Base-by-base conservation (phyloP, 2,888 invertebrate genomes). In the Drosophila pseudotalamancana region DNA sequence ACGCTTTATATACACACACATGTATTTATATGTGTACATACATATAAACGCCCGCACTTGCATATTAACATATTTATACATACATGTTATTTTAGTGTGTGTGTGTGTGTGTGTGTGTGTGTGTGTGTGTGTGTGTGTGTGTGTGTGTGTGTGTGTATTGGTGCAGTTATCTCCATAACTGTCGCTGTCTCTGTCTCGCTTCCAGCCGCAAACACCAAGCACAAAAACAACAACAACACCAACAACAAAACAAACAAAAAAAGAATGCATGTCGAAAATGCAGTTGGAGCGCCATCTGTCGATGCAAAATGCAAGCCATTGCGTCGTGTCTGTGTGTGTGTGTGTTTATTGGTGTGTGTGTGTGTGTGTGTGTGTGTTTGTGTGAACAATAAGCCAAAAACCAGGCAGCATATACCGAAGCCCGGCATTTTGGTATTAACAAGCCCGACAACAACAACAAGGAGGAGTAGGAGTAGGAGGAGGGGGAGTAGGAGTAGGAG, bases 281-380 rank as follows among this genome's bases (percentile, higher is more conserved):
- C 73, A 70, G 40, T 37, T 50, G 35, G 9, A 72, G 75, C 72
- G 71, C 65, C 71, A 67, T 79, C 72, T 72, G 62, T 66, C 67
- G 65, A 54, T 80, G 77, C 74, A 63, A 77, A 68, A 59, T 68
- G 73, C 73, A 75, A 73, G 68, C 25, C 29, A 29, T 23, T 14
- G 23, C 21, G 14, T 56, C 18, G 21, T 35, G 19, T 34, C 18
- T 45, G 39, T 45, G 42, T 34, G 39, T 53, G 56, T 21, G 32
- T 61, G 59, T 70, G 62, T 61, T 43, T 64, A 53, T 50, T 49
- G 46, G 63, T 55, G 25, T 25, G 25, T 37, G 29, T 45, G 35
- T 50, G 32, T 32, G 31, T 55, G 56, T 29, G 25, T 59, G 59
- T 67, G 62, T 62, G 55, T 57, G 48, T 46, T 43, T 53, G 69